Evolutionary conservation across 37 sponge, comb jelly and placozoan species (phyloP).

Genomic region (Spongia lamella): DNA sequence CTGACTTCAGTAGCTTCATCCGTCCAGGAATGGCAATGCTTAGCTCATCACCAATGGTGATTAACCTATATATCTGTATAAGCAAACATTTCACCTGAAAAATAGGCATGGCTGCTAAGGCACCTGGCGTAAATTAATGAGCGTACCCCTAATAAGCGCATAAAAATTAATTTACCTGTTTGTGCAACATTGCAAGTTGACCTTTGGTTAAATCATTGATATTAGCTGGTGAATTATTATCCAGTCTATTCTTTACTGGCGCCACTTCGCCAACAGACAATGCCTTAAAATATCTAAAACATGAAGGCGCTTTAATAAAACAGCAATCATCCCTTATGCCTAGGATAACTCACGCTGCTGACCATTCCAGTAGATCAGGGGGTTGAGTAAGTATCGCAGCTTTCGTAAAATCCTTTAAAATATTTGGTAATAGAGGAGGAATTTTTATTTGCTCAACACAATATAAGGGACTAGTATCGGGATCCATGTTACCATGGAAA

Average conservation of each 20-base stretch:
- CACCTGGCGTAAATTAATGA: too few relatives aligned
- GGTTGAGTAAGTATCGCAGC: conserved; percentile 98
- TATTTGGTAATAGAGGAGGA: conserved; percentile 89
- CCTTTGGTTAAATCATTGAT: conserved; percentile 75
- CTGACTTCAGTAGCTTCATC: too few relatives aligned
- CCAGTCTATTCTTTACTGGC: conserved; percentile 87
- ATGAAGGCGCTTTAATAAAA: not conserved
- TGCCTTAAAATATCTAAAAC: conserved; percentile 87
- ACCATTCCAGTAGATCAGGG: conserved; percentile 85
- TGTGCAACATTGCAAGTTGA: conserved; percentile 77
- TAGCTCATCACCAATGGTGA: too few relatives aligned
- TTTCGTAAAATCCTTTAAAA: conserved; percentile 96
- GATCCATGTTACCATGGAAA: conserved; percentile 54
- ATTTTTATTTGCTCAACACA: conserved; percentile 95
- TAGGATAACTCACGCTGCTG: conserved; percentile 73
- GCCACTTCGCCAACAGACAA: conserved; percentile 68
- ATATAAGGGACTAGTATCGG: conserved; percentile 82
- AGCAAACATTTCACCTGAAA: too few relatives aligned
- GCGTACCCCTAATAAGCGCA: too few relatives aligned
- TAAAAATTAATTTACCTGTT: too few relatives aligned
- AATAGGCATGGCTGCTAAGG: too few relatives aligned
- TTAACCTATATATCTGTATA: too few relatives aligned
- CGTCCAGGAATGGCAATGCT: too few relatives aligned
- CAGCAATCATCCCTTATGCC: not conserved
- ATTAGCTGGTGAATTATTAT: conserved; percentile 33